phyloP scores from a whole-genome alignment of 2,113 vertebrate species.

The Nesogale talazaci region DNA sequence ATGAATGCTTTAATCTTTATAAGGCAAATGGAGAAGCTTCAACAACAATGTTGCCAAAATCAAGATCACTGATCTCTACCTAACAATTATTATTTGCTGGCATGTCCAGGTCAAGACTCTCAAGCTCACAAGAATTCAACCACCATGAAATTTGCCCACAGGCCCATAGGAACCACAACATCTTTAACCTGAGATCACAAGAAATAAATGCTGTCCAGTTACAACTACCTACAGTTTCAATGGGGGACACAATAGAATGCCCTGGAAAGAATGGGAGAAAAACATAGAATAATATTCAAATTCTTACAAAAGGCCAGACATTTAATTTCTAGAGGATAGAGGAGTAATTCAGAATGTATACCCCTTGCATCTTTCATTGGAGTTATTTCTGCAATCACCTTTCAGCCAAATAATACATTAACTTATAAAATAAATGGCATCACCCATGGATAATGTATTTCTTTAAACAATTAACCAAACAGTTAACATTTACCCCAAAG shows the following conservation, averaged over 20 bases:
- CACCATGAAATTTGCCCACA: conserved; percentile 61
- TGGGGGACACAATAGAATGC: not conserved
- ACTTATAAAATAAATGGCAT: not conserved
- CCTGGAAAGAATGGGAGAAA: not conserved
- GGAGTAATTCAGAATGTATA: not conserved
- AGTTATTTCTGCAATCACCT: not conserved
- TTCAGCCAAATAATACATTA: not conserved
- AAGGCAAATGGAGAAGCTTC: conserved; percentile 69
- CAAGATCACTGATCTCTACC: conserved; percentile 57
- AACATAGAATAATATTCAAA: not conserved
- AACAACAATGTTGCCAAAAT: conserved; percentile 36
- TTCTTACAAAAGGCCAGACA: not conserved
- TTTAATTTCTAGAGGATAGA: not conserved
- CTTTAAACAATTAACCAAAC: not conserved
- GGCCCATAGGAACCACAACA: not conserved
- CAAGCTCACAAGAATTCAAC: conserved; percentile 60
- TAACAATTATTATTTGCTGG: conserved; percentile 67
- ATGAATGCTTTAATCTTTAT: conserved; percentile 72
- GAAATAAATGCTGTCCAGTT: not conserved
- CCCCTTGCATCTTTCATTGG: not conserved
- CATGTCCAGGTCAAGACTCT: conserved; percentile 55
- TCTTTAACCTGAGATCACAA: not conserved
- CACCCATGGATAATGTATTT: not conserved
- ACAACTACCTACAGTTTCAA: not conserved
- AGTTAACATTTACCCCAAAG: not conserved